These are phyloP conservation scores for Lampris megalopsis DNA, from an alignment of 2,113 vertebrate species.

Conservation along the genomic window DNA sequence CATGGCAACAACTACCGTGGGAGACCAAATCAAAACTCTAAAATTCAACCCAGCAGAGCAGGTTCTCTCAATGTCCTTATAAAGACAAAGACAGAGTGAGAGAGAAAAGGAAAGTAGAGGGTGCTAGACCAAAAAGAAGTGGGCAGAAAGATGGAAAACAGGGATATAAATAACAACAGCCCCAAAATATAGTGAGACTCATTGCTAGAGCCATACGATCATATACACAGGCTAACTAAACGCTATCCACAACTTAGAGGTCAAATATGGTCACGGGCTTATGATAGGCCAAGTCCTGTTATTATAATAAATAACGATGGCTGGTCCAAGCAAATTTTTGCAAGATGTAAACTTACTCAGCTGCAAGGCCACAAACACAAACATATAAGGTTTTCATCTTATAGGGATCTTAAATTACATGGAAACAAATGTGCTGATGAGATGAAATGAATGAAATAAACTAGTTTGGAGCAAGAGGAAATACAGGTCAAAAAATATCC, in stretches of 20 bases:
- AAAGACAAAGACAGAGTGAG: conserved; percentile 55
- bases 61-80: conserved; percentile 68
- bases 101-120: conserved; percentile 1
- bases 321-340: conserved; percentile 1
- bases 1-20: conserved; percentile 59
- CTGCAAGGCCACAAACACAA: no score
- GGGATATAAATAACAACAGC: not conserved
- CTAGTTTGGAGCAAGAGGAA: not conserved
- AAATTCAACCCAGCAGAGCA: conserved; percentile 55
- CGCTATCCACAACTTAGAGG: not conserved
- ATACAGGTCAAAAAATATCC: not conserved
- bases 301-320: conserved; percentile 26
- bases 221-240: not conserved
- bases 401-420: no score
- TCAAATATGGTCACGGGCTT: not conserved
- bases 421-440: not conserved
- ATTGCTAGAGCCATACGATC: not conserved
- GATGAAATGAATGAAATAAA: not conserved
- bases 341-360: no score
- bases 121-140: conserved; percentile 10
- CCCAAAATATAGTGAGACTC: not conserved
- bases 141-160: conserved; percentile 5
- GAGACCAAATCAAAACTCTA: conserved; percentile 54
- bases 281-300: not conserved
- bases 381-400: no score